phyloP scores from a whole-genome alignment of 2,113 vertebrate genomes.

The Kryptolebias marmoratus region DNA sequence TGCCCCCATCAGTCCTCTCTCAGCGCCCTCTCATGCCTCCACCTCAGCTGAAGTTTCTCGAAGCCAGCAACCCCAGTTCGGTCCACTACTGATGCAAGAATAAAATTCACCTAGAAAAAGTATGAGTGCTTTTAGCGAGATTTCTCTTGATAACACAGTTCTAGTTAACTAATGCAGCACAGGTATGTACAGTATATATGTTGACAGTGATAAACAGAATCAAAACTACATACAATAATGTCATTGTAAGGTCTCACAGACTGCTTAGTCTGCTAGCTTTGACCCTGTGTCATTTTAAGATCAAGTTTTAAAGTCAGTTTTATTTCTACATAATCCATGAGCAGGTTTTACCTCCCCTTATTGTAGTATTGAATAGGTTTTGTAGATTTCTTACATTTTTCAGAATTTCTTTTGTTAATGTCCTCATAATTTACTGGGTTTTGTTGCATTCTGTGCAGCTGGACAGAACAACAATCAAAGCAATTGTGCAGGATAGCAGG shows the following conservation, averaged over 20 bases:
- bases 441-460: background rate
- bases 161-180: conserved; percentile 19
- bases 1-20: conserved; percentile 58
- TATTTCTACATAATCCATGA: background rate
- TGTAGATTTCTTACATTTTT: background rate
- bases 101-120: conserved; percentile 35
- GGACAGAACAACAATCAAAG: conserved; percentile 29
- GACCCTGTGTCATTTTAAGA: background rate
- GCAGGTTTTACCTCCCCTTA: background rate
- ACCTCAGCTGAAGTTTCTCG: conserved; percentile 50
- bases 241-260: too few relatives aligned
- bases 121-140: conserved; percentile 47
- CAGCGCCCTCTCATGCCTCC: conserved; percentile 51
- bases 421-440: conserved; percentile 6
- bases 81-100: conserved; percentile 33
- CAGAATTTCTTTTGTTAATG: background rate
- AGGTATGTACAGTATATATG: conserved; percentile 4
- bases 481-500: conserved; percentile 12
- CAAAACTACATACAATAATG: too few relatives aligned
- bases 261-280: background rate
- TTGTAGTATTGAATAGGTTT: background rate
- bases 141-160: conserved; percentile 36
- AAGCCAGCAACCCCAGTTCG: conserved; percentile 42
- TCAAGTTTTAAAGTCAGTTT: background rate
- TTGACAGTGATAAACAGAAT: conserved; percentile 3